phyloP scores from a whole-genome alignment of 2,797 vertebrate genomes.

The Lagorchestes hirsutus region DNA sequence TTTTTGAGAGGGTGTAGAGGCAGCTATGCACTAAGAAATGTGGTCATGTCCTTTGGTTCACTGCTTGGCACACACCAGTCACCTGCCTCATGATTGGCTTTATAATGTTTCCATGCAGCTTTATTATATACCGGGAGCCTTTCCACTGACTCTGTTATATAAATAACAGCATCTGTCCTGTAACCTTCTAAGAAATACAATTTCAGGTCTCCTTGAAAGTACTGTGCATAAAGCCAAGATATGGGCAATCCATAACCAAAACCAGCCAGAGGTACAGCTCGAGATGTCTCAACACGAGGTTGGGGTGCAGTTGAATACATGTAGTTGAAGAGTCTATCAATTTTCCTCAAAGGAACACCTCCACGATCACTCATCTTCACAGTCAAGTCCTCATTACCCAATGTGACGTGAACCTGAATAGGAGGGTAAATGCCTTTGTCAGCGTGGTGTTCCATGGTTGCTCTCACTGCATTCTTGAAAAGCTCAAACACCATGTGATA shows the following conservation, averaged over 20 bases:
- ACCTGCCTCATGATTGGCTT: slow-evolving; percentile 94
- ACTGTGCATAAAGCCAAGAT: slow-evolving; percentile 96
- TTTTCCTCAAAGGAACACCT: no score
- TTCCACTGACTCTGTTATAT: slow-evolving; percentile 97
- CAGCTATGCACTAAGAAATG: slow-evolving; percentile 93
- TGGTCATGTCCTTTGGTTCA: slow-evolving; percentile 98
- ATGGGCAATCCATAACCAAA: slow-evolving; percentile 98
- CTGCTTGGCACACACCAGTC: slow-evolving; percentile 99
- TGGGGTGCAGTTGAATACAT: no score
- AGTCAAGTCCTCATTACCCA: no score
- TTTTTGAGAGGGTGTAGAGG: not conserved
- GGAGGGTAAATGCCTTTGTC: no score
- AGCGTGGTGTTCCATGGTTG: no score
- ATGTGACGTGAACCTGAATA: no score
- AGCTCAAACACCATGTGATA: no score
- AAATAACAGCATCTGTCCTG: slow-evolving; percentile 96
- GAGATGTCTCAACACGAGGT: no score
- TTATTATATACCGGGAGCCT: slow-evolving; percentile 98
- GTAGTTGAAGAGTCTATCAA: no score
- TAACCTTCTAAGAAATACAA: slow-evolving; percentile 98
- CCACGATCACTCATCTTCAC: no score
- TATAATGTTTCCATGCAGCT: slow-evolving; percentile 98
- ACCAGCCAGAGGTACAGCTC: slow-evolving; percentile 87
- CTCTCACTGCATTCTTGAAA: no score
- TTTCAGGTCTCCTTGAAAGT: slow-evolving; percentile 98